A percentile compares a stretch with the other conserved stretches of the same genome.
These are phyloP conservation scores for Paraescarpia echinospica DNA, from an alignment of 1,140 invertebrate species.

Conservation along the genomic window DNA sequence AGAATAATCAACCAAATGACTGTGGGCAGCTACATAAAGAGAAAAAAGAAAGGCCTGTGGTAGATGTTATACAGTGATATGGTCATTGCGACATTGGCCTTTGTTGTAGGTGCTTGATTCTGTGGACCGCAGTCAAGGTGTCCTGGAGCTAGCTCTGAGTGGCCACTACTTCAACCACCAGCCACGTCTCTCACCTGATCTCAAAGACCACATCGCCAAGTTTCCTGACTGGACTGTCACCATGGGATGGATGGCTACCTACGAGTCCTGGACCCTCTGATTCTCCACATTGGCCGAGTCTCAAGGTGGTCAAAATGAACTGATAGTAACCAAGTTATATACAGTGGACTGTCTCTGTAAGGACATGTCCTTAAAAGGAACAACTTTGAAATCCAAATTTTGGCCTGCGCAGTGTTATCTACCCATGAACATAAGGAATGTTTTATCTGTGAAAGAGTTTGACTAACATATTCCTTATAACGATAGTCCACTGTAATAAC, in stretches of 20 bases:
- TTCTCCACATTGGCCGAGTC: background rate
- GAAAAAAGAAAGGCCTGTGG: too few species aligned
- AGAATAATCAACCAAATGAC: too few species aligned
- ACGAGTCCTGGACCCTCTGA: conserved; percentile 13
- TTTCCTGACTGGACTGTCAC: conserved; percentile 8
- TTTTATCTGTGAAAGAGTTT: too few species aligned
- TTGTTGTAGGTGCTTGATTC: background rate
- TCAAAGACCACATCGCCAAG: background rate
- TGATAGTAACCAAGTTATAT: background rate
- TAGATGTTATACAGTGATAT: background rate
- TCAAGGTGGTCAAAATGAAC: background rate
- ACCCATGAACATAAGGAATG: too few species aligned
- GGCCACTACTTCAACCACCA: conserved; percentile 2
- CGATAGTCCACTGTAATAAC: too few species aligned
- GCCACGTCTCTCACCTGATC: background rate
- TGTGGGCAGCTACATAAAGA: too few species aligned
- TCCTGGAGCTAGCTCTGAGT: background rate
- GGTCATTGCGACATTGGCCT: background rate
- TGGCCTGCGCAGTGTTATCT: too few species aligned
- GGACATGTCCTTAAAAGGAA: too few species aligned
- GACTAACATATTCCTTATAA: too few species aligned
- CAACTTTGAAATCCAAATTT: too few species aligned
- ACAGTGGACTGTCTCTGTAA: background rate
- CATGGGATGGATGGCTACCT: background rate
- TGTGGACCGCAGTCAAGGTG: background rate